Evolutionary conservation across 2,797 vertebrate species (phyloP).

Genomic region (Synaphobranchus kaupii): DNA sequence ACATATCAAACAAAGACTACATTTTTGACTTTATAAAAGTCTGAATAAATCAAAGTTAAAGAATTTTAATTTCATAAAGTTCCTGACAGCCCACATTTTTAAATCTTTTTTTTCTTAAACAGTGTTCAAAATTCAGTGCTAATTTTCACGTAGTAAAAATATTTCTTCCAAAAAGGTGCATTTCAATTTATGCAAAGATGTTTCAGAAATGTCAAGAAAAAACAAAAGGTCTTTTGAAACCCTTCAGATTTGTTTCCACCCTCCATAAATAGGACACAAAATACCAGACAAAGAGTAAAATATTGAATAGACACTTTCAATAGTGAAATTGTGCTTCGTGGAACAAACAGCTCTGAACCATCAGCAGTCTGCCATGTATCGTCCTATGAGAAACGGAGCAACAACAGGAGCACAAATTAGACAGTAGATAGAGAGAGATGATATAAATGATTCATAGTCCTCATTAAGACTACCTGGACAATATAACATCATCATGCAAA

Average conservation of each 20-base stretch:
- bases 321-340: slow-evolving; percentile 52
- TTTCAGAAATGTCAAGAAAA: slow-evolving; percentile 51
- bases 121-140: slow-evolving; percentile 95
- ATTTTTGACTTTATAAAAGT: slow-evolving; percentile 78
- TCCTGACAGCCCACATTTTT: slow-evolving; percentile 64
- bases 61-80: slow-evolving; percentile 62
- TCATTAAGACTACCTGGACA: not conserved
- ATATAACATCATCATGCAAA: not conserved
- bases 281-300: slow-evolving; percentile 53
- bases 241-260: slow-evolving; percentile 39
- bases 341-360: slow-evolving; percentile 51
- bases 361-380: slow-evolving; percentile 98
- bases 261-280: slow-evolving; percentile 40
- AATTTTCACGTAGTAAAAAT: slow-evolving; percentile 78
- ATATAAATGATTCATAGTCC: not conserved
- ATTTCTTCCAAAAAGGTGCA: slow-evolving; percentile 75
- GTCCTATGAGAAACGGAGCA: slow-evolving; percentile 77
- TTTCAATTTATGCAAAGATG: slow-evolving; percentile 49
- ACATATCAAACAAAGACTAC: slow-evolving; percentile 61
- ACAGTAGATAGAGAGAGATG: not conserved
- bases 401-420: not conserved
- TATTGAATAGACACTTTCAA: slow-evolving; percentile 47
- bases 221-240: slow-evolving; percentile 48
- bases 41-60: slow-evolving; percentile 71
- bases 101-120: slow-evolving; percentile 63